Evolutionary conservation across 2,113 vertebrate species (phyloP).

Genomic region (Anolis carolinensis): DNA sequence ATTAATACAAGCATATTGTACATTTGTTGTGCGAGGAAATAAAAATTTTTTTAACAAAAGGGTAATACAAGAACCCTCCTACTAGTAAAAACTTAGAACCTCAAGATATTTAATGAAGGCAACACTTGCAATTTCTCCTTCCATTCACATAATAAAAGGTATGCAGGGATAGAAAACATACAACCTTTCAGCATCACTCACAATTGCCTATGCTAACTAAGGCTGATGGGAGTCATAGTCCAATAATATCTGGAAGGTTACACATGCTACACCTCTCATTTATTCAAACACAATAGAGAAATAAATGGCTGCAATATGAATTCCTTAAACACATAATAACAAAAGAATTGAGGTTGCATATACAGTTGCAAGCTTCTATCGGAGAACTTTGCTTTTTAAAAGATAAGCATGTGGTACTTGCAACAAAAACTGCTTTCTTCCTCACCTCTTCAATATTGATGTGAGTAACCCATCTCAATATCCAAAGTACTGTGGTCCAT

Average conservation of each 20-base stretch:
- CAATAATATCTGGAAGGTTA: too few relatives aligned
- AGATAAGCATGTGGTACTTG: not conserved
- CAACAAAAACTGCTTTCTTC: not conserved
- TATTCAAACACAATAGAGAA: too few relatives aligned
- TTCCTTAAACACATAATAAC: not conserved
- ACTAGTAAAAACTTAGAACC: not conserved
- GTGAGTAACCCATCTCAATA: not conserved
- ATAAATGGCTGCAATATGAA: not conserved
- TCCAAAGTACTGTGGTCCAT: not conserved
- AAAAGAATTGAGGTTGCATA: not conserved
- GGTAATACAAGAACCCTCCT: not conserved
- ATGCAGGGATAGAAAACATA: not conserved
- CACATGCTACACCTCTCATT: too few relatives aligned
- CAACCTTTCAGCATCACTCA: too few relatives aligned
- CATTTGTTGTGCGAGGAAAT: conserved; percentile 45
- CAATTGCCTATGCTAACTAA: too few relatives aligned
- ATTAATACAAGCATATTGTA: conserved; percentile 10
- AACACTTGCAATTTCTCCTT: not conserved
- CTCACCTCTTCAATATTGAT: not conserved
- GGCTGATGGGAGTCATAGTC: too few relatives aligned
- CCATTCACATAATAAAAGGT: not conserved
- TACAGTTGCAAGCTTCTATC: not conserved
- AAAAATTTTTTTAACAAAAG: too few relatives aligned
- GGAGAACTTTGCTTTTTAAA: not conserved
- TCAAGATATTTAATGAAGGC: not conserved